Percentiles rank a stretch among this genome's conserved stretches.
Evolutionary conservation across 2,113 vertebrate genomes (phyloP).

Genomic region (Clarias macrocephalus): DNA sequence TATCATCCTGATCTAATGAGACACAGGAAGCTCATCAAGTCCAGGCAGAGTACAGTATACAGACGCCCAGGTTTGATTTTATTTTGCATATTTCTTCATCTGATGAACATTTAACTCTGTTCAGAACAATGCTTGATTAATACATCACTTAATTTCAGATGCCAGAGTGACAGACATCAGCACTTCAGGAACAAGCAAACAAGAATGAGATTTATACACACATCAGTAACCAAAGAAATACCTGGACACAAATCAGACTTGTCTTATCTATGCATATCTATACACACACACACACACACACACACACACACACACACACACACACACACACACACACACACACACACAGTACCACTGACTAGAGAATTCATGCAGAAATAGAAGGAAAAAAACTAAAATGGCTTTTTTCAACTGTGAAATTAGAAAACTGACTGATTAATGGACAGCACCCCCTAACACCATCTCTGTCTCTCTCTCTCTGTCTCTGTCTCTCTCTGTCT

Average conservation of each 20-base stretch:
- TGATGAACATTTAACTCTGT: neutral
- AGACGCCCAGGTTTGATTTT: neutral
- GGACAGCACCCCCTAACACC: no score
- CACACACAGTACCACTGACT: neutral
- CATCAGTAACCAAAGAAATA: neutral
- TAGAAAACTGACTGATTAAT: neutral
- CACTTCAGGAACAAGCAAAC: neutral
- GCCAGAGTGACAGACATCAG: neutral
- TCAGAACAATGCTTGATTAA: neutral
- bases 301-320: neutral
- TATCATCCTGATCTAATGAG: no score
- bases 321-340: neutral
- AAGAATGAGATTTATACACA: neutral
- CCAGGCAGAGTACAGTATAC: no score
- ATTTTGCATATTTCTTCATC: neutral
- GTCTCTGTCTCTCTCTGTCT: conserved; percentile 18
- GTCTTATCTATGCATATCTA: neutral
- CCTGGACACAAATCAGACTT: neutral
- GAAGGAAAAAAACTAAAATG: neutral
- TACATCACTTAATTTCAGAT: neutral
- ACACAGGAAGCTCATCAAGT: no score
- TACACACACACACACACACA: neutral
- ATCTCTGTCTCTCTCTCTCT: no score
- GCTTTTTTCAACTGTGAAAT: conserved; percentile 7
- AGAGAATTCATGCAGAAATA: neutral